Evolutionary conservation across 2,888 invertebrate species (phyloP), one percentile per base, ranked within the genome.

Genomic region (Acleris literana): DNA sequence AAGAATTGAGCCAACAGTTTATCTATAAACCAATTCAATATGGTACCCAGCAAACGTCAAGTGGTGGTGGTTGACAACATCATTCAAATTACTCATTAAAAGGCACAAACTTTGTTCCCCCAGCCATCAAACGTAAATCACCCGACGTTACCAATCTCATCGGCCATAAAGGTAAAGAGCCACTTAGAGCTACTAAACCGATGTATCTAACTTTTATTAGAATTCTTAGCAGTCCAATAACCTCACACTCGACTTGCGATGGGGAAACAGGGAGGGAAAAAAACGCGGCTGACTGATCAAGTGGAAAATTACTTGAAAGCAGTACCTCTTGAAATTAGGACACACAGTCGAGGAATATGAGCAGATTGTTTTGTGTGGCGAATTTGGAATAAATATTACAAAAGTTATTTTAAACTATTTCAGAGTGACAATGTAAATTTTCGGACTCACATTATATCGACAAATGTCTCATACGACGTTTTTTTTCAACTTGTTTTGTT

Each of bases 241-340:
- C 79, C 79, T 83, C 76, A 81, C 87, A 86, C 84, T 85, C 77
- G 84, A 87, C 78, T 86, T 82, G 83, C 77, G 76, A 80, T 74
- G 76, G 73, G 77, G 77, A 78, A 78, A 70, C 67, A 64, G 71
- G 73, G 71, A 76, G 72, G 71, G 74, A 73, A 74, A 85, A 83
- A 84, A 85, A 85, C 78, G 80, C 79, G 72, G 76, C 70, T 70
- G 78, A 76, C 81, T 83, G 85, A 87, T 88, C 86, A 85, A 81
- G 83, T 85, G 86, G 87, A 88, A 88, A 88, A 88, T 89, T 88
- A 86, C 85, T 84, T 78, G 79, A 84, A 85, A 76, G 79, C 79
- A 81, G 76, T 78, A 72, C 76, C 78, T 76, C 76, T 74, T 70
- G 72, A 73, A 68, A 77, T 68, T 69, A 49, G 71, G 70, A 78